Percentiles rank a stretch among this genome's conserved stretches.
These are phyloP conservation scores for Acrocera orbiculus DNA, from an alignment of 2,888 invertebrate genomes.

Conservation along the genomic window DNA sequence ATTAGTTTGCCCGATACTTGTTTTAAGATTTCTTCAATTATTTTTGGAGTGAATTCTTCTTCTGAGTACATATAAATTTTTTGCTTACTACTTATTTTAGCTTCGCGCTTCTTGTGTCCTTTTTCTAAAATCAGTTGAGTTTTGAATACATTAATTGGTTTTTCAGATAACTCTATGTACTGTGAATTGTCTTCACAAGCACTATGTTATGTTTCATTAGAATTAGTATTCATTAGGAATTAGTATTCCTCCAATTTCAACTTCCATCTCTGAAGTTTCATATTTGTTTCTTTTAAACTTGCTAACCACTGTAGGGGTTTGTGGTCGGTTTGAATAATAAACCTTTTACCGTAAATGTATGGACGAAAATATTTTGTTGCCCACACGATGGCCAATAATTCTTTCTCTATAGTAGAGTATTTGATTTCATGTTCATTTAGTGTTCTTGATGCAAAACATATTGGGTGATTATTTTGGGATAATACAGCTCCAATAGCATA, in stretches of 20 bases:
- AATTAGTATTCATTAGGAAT: no score
- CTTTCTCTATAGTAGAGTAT: conserved; percentile 9
- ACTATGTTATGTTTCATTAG: conserved; percentile 1
- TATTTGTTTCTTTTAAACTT: conserved; percentile 22
- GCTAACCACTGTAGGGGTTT: conserved; percentile 18
- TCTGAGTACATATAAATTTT: background rate
- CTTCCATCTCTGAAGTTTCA: conserved; percentile 23
- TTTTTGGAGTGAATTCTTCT: background rate
- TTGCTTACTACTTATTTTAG: background rate
- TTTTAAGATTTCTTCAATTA: background rate
- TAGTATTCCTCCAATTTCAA: conserved; percentile 18
- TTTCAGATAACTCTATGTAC: conserved; percentile 1
- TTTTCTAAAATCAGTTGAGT: background rate
- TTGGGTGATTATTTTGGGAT: conserved; percentile 6
- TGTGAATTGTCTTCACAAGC: background rate
- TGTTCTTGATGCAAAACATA: conserved; percentile 6
- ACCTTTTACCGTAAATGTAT: conserved; percentile 10
- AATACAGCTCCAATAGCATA: conserved; percentile 8
- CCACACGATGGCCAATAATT: conserved; percentile 10
- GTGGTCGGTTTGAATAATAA: conserved; percentile 10
- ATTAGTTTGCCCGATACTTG: background rate
- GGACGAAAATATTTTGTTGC: conserved; percentile 11
- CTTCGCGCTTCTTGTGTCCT: background rate
- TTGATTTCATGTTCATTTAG: conserved; percentile 5
- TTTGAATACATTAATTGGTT: conserved; percentile 1